phyloP scores from a whole-genome alignment of 2,888 invertebrate species.

The Euclidia mi region DNA sequence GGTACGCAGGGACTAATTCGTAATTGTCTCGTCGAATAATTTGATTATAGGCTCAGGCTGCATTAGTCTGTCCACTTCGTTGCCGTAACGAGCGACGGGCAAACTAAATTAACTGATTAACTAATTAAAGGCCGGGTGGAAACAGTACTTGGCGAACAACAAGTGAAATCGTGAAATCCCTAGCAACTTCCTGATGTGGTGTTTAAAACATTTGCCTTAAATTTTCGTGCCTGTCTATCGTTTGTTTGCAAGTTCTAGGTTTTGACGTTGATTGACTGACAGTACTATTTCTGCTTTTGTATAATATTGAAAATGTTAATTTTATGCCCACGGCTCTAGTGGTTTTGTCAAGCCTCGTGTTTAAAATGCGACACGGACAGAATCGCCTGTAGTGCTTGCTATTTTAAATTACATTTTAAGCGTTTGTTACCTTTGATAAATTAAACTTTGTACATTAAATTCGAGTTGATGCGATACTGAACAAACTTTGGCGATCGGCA shows the following conservation, averaged over 20 bases:
- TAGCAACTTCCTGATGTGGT: conserved; percentile 33
- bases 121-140: conserved; percentile 77
- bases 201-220: conserved; percentile 31
- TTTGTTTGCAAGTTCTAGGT: conserved; percentile 13
- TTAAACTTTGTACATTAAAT: no score
- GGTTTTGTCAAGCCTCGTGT: background rate
- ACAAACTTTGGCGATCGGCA: no score
- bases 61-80: conserved; percentile 79
- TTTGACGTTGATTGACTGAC: conserved; percentile 10
- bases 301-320: conserved; percentile 1
- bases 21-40: conserved; percentile 82
- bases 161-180: conserved; percentile 66
- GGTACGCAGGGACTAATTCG: conserved; percentile 69
- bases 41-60: conserved; percentile 80
- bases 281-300: conserved; percentile 6
- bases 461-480: no score
- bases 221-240: conserved; percentile 8
- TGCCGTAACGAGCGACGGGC: conserved; percentile 77
- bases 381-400: background rate
- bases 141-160: conserved; percentile 69
- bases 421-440: no score
- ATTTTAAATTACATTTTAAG: background rate
- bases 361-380: background rate
- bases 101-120: conserved; percentile 84
- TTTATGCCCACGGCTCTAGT: background rate